A percentile compares a stretch with the other conserved stretches of the same genome.
phyloP scores from a whole-genome alignment of 2,113 vertebrate genomes.

The Zootoca vivipara region DNA sequence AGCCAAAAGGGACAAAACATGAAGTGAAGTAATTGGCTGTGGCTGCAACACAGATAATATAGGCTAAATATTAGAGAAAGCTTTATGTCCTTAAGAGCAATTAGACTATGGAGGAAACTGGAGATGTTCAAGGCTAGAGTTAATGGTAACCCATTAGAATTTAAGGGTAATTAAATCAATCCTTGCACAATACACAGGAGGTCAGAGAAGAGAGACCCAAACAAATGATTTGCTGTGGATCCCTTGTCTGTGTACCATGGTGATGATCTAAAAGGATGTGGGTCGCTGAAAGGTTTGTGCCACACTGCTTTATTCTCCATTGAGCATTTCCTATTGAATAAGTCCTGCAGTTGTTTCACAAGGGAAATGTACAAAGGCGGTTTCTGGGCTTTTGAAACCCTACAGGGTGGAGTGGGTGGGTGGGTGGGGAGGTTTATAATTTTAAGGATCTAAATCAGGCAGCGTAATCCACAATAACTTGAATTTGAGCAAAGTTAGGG shows the following conservation, averaged over 20 bases:
- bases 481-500: not conserved
- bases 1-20: constrained; percentile 63
- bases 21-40: constrained; percentile 52
- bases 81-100: constrained; percentile 27
- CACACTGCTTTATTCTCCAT: not conserved
- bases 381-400: constrained; percentile 38
- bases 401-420: no score
- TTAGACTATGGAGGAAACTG: constrained; percentile 13
- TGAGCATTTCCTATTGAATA: constrained; percentile 10
- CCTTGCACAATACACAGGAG: not conserved
- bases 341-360: constrained; percentile 33
- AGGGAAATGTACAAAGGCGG: not conserved
- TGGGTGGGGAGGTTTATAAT: not conserved
- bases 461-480: not conserved
- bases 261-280: not conserved
- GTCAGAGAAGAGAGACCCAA: constrained; percentile 12
- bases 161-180: constrained; percentile 45
- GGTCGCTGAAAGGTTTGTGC: constrained; percentile 14
- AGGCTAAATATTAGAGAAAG: constrained; percentile 55
- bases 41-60: constrained; percentile 19
- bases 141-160: constrained; percentile 18
- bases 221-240: not conserved
- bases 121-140: constrained; percentile 19
- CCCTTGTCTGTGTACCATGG: not conserved
- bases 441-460: not conserved